phyloP scores from a whole-genome alignment of 2,113 vertebrate species.

The Lichenostomus cassidix region DNA sequence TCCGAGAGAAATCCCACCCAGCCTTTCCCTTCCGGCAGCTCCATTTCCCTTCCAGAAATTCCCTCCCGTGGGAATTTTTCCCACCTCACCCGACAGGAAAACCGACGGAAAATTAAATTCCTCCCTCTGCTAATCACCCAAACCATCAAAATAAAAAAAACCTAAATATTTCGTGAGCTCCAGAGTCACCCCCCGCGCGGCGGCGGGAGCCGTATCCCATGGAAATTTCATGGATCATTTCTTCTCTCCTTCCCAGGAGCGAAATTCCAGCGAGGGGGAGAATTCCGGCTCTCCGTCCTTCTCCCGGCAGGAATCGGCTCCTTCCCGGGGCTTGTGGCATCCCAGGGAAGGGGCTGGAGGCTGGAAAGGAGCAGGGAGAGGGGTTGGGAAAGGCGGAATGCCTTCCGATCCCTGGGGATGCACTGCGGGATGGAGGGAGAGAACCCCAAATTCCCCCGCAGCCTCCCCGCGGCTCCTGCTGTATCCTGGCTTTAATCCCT shows the following conservation, averaged over 20 bases:
- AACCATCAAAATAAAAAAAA: not conserved
- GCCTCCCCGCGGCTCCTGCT: not conserved
- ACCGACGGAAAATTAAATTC: not conserved
- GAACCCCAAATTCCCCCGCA: not conserved
- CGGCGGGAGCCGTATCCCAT: not conserved
- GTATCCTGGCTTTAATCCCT: accelerated
- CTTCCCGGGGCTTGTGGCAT: not conserved
- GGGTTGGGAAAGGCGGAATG: not conserved
- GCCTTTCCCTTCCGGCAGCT: accelerated
- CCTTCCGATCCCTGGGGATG: not conserved
- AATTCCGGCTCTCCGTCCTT: not conserved
- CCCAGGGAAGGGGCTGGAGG: not conserved
- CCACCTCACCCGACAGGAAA: accelerated
- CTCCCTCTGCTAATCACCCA: not conserved
- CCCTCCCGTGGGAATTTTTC: accelerated
- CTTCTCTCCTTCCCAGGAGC: slow-evolving; percentile 31
- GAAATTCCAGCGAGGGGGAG: not conserved
- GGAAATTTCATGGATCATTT: slow-evolving; percentile 50
- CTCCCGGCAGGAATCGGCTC: not conserved
- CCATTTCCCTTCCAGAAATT: not conserved
- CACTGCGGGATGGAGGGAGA: not conserved
- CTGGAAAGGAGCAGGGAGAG: too few species aligned
- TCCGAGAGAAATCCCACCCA: too few species aligned
- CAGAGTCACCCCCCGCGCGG: not conserved
- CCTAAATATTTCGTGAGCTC: not conserved